phyloP scores from a whole-genome alignment of 2,797 vertebrate genomes.

The Margarornis squamiger region DNA sequence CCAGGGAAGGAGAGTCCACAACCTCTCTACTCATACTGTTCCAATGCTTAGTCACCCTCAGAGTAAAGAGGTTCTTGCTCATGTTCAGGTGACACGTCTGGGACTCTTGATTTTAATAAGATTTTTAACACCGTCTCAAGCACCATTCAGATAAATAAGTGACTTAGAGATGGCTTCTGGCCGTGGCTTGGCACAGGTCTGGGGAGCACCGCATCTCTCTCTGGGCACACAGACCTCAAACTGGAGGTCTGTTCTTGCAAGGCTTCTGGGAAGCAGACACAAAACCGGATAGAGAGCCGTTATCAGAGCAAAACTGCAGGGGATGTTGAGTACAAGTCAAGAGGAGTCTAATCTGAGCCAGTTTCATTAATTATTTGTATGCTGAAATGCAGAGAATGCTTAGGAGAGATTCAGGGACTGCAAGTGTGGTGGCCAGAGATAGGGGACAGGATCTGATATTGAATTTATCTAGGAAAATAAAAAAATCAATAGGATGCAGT shows the following conservation, averaged over 20 bases:
- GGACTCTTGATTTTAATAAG: not conserved
- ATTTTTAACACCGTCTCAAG: not conserved
- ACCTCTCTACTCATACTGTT: not conserved
- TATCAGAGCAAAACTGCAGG: not conserved
- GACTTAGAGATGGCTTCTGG: not conserved
- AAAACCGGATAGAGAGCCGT: not conserved
- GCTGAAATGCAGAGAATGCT: not conserved
- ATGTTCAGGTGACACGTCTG: not conserved
- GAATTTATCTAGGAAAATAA: not conserved
- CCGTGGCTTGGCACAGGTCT: not conserved
- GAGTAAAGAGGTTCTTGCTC: not conserved
- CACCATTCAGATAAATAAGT: not conserved
- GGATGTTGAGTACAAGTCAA: not conserved
- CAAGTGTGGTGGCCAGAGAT: rapidly evolving
- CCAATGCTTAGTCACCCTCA: not conserved
- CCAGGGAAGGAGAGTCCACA: not conserved
- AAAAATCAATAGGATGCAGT: not conserved
- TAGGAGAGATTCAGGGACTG: not conserved
- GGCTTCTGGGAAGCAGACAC: not conserved
- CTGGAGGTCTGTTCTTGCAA: not conserved
- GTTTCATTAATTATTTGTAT: not conserved
- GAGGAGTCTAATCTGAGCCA: not conserved
- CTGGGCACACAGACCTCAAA: not conserved
- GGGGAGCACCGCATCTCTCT: not conserved
- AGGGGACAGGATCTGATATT: not conserved